Conservation (phyloP, 2,797 vertebrate species). For the Uromys caudimaculatus region DNA sequence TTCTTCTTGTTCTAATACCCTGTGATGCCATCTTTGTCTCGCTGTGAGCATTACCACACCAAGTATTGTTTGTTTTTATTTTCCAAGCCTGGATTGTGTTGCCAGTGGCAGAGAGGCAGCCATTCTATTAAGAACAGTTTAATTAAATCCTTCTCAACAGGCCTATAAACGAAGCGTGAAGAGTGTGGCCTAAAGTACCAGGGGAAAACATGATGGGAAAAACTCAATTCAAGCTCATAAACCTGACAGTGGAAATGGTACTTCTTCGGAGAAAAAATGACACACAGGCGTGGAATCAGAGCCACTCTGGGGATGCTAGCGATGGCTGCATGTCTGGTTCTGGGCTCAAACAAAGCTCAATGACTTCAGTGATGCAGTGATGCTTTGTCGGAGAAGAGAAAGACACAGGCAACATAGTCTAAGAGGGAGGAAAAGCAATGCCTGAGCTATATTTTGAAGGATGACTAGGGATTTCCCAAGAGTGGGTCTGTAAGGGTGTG, state of each 20-base stretch:
- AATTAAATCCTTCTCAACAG: slow-evolving; percentile 62
- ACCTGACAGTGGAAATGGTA: slow-evolving; percentile 4
- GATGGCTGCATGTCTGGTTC: neutral
- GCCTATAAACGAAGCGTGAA: slow-evolving; percentile 41
- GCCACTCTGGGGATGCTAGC: neutral
- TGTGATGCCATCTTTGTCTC: neutral
- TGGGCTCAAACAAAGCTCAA: neutral
- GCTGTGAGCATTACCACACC: neutral
- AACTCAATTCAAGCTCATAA: slow-evolving; percentile 52
- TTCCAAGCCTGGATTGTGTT: neutral
- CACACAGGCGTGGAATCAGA: neutral
- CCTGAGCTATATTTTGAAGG: neutral
- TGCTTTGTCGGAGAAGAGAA: neutral
- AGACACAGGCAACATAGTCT: neutral
- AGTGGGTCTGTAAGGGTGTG: neutral
- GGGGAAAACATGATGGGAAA: slow-evolving; percentile 11
- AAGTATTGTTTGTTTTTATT: neutral
- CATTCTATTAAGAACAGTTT: slow-evolving; percentile 39
- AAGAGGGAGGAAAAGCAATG: neutral
- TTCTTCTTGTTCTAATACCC: neutral
- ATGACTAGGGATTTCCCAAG: neutral
- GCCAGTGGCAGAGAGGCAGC: neutral
- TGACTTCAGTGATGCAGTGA: neutral
- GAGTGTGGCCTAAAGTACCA: neutral
- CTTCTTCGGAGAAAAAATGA: neutral